phyloP scores from a whole-genome alignment of 2,797 vertebrate species.

The Dipus sagitta region DNA sequence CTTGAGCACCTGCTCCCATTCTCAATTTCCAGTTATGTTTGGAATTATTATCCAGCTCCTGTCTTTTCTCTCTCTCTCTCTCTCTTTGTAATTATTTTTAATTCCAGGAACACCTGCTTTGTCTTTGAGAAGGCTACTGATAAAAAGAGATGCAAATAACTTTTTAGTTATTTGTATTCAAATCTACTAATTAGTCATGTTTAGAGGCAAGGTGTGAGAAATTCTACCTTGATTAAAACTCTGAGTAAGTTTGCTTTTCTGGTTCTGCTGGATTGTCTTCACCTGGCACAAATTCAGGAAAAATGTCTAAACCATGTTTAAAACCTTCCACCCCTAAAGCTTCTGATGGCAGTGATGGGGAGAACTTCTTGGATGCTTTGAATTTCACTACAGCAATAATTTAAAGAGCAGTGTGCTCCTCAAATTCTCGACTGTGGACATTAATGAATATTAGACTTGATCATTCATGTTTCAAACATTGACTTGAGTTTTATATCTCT shows the following conservation, averaged over 20 bases:
- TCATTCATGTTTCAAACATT: neutral
- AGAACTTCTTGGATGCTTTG: neutral
- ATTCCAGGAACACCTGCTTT: conserved; percentile 80
- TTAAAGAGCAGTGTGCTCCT: neutral
- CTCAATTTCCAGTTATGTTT: conserved; percentile 50
- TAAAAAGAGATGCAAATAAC: conserved; percentile 79
- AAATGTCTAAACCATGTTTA: neutral
- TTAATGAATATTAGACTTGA: neutral
- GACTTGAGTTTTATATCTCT: neutral
- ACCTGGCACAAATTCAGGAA: conserved; percentile 1
- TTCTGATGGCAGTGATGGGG: neutral
- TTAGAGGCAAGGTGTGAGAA: conserved; percentile 54
- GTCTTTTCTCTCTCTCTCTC: neutral
- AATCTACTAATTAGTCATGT: conserved; percentile 71
- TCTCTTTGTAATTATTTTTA: conserved; percentile 80
- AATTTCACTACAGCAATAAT: neutral
- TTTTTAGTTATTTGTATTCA: conserved; percentile 69
- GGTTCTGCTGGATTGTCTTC: neutral
- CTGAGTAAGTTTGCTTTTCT: neutral
- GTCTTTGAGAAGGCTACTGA: conserved; percentile 76
- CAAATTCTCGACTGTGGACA: neutral
- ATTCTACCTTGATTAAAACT: neutral
- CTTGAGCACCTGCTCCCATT: conserved; percentile 81
- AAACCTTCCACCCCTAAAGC: neutral
- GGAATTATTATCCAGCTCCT: conserved; percentile 11